Evolutionary conservation across 2,888 invertebrate species (phyloP).

Genomic region (Drosophila nr. fundita): DNA sequence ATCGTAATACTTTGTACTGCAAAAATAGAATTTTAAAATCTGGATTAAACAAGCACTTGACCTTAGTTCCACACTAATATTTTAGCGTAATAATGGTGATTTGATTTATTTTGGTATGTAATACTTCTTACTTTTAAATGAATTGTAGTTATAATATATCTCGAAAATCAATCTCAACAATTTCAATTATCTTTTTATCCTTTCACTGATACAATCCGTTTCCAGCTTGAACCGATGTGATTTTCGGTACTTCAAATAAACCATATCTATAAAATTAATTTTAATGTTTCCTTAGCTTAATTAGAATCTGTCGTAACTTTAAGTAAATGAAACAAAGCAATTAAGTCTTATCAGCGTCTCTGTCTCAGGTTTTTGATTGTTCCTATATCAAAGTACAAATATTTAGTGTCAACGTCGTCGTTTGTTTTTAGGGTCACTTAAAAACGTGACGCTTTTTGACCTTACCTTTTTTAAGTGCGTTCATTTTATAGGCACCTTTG

Average conservation of each 20-base stretch:
- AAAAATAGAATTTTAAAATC: not conserved
- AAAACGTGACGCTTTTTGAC: constrained; percentile 54
- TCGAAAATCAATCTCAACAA: not conserved
- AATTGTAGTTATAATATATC: not conserved
- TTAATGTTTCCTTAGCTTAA: constrained; percentile 35
- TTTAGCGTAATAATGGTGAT: not conserved
- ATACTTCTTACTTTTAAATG: not conserved
- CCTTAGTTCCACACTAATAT: not conserved
- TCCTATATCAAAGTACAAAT: constrained; percentile 42
- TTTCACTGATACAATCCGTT: not conserved
- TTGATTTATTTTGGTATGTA: not conserved
- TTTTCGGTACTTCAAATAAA: constrained; percentile 15
- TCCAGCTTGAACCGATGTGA: not conserved
- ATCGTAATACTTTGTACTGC: not conserved
- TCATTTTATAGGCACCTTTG: constrained; percentile 16
- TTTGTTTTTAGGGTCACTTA: constrained; percentile 53
- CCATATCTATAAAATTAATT: constrained; percentile 47
- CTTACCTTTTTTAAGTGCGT: constrained; percentile 49
- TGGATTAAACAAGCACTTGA: not conserved
- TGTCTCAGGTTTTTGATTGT: constrained; percentile 30
- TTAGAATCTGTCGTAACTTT: constrained; percentile 36
- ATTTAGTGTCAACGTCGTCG: constrained; percentile 23
- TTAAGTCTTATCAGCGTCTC: constrained; percentile 53
- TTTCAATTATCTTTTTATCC: not conserved
- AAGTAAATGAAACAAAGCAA: constrained; percentile 26